Conservation (phyloP, 2,113 vertebrate species). For the Tragulus kanchil region DNA sequence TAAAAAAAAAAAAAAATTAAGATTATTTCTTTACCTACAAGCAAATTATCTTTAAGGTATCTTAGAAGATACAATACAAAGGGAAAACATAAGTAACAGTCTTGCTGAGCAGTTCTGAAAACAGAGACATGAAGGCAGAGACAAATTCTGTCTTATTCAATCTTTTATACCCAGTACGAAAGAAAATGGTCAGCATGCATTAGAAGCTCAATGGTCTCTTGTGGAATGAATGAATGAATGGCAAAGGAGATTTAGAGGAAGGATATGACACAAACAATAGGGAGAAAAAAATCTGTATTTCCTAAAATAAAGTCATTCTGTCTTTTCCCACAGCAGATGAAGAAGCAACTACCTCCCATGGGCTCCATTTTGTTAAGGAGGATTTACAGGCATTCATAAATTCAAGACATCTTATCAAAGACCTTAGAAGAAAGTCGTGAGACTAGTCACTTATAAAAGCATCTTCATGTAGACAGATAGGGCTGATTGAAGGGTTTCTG, state of each 20-base stretch:
- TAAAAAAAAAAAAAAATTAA: background rate
- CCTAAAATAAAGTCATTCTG: constrained; percentile 47
- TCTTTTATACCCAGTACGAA: background rate
- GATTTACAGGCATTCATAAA: constrained; percentile 69
- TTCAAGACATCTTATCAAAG: constrained; percentile 55
- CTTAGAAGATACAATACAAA: background rate
- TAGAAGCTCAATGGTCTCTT: constrained; percentile 4
- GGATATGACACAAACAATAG: background rate
- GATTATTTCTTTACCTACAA: background rate
- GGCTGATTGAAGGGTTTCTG: constrained; percentile 42
- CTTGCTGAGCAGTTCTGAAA: background rate
- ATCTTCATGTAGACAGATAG: constrained; percentile 44
- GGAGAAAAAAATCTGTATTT: constrained; percentile 12
- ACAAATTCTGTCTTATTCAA: background rate
- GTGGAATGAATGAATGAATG: background rate
- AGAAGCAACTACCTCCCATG: constrained; percentile 40
- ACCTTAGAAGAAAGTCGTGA: constrained; percentile 18
- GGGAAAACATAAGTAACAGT: background rate
- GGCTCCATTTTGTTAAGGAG: constrained; percentile 54
- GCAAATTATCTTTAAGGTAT: background rate
- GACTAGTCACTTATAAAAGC: background rate
- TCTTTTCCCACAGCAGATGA: constrained; percentile 18
- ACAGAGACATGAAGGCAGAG: background rate
- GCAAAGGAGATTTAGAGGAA: background rate
- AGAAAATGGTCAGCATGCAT: background rate